Base-by-base conservation (phyloP, 2,888 invertebrate species). In the Oxytorus armatus region DNA sequence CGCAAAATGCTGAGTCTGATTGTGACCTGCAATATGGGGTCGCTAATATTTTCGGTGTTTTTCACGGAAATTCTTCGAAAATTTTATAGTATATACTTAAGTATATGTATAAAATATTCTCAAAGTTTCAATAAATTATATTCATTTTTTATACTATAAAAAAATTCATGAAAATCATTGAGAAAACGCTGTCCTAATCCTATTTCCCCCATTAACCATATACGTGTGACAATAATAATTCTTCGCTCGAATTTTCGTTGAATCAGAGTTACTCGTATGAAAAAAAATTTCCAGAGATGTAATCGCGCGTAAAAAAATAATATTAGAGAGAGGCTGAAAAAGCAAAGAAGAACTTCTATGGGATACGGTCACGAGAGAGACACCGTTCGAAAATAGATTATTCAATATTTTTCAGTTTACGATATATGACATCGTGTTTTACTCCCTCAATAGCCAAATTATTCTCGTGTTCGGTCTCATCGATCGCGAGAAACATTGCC, bases 361-460 rank as follows among this genome's bases (percentile, higher is more conserved):
- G 65, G 44, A 39, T 39, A 25, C 49, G 36, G 16, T 21, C n/a
- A n/a, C 14, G 36, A 10, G 18, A 44, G 11, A 74, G 76, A 65
- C 63, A 51, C 29, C 18, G 21, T 29, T 74, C 70, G 61, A 75
- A 84, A 84, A 83, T 84, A 84, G 79, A 72, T 49, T 18, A 36
- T 73, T 72, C 82, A 82, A 87, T 83, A 87, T 85, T 85, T 80
- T 63, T 14, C 55, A 77, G 83, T 86, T 84, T 83, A 81, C 85
- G 76, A 73, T 72, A 49, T 49, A 66, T 42, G 51, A 25, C 51
- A 29, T n/a, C n/a, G n/a, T n/a, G n/a, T 78, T 66, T 57, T 33
- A 61, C 53, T 51, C 59, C 10, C 2, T 36, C 55, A 55, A n/a
- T 53, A 16, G 18, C n/a, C 42, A 14, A 36, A 59, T 78, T 53